A percentile compares a stretch with the other conserved stretches of the same genome.
phyloP scores from a whole-genome alignment of 2,888 invertebrate genomes.

The Epinotia nisella region DNA sequence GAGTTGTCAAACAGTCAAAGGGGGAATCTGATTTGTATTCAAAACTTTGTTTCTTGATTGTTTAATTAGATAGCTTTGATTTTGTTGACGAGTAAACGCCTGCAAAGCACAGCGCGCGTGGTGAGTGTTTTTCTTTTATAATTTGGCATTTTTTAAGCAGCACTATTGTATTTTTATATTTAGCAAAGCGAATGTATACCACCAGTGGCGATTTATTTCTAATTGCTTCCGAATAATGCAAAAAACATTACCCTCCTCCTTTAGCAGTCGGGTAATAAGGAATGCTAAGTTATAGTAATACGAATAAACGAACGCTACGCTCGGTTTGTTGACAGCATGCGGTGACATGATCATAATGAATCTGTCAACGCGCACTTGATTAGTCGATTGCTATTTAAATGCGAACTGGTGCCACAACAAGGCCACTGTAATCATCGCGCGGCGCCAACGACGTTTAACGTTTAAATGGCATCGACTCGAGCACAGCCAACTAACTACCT shows the following conservation, averaged over 20 bases:
- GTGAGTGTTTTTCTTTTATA: neutral
- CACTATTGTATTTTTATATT: neutral
- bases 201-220: too few relatives aligned
- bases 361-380: neutral
- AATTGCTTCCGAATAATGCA: neutral
- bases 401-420: constrained; percentile 4
- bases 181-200: neutral
- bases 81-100: constrained; percentile 5
- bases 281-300: neutral
- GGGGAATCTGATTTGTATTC: too few relatives aligned
- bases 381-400: constrained; percentile 4
- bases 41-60: too few relatives aligned
- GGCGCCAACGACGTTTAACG: neutral
- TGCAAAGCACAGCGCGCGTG: neutral
- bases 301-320: neutral
- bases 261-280: too few relatives aligned
- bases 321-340: neutral
- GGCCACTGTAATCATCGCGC: neutral
- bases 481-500: neutral
- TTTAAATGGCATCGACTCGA: neutral
- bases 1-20: too few relatives aligned
- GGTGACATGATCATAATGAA: neutral
- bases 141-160: neutral
- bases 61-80: constrained; percentile 9
- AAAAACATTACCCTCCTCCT: too few relatives aligned